Conservation (phyloP, 2,888 invertebrate genomes). For the Drosophila mettleri region DNA sequence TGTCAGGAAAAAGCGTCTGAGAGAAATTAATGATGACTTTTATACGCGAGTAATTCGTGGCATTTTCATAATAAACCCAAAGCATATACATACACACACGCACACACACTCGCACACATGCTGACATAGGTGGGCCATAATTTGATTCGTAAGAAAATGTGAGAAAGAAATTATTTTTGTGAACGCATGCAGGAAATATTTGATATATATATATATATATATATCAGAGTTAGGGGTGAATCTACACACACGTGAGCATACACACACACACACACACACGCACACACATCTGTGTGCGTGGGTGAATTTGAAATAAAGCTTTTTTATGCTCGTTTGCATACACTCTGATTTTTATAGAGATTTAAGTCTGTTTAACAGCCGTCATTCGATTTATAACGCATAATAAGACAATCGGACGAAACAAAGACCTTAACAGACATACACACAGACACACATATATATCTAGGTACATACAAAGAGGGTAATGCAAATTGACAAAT, state of each 20-base stretch:
- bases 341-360: slow-evolving; percentile 64
- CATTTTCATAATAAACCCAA: slow-evolving; percentile 75
- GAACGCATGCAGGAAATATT: slow-evolving; percentile 62
- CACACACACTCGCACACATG: slow-evolving; percentile 18
- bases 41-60: slow-evolving; percentile 79
- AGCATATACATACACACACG: no score
- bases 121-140: slow-evolving; percentile 59
- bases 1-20: slow-evolving; percentile 72
- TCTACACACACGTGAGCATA: slow-evolving; percentile 10
- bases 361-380: slow-evolving; percentile 74
- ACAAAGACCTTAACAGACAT: slow-evolving; percentile 26
- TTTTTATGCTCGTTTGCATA: slow-evolving; percentile 79
- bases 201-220: no score
- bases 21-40: slow-evolving; percentile 80
- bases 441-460: background rate
- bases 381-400: slow-evolving; percentile 66
- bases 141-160: slow-evolving; percentile 71
- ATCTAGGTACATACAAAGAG: slow-evolving; percentile 28
- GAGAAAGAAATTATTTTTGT: slow-evolving; percentile 59
- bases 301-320: slow-evolving; percentile 61
- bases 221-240: slow-evolving; percentile 14
- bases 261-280: slow-evolving; percentile 13
- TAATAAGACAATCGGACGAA: slow-evolving; percentile 63
- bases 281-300: slow-evolving; percentile 39
- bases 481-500: slow-evolving; percentile 70